These are phyloP conservation scores for Eristalis intricaria DNA, from an alignment of 2,888 invertebrate species.

Conservation along the genomic window DNA sequence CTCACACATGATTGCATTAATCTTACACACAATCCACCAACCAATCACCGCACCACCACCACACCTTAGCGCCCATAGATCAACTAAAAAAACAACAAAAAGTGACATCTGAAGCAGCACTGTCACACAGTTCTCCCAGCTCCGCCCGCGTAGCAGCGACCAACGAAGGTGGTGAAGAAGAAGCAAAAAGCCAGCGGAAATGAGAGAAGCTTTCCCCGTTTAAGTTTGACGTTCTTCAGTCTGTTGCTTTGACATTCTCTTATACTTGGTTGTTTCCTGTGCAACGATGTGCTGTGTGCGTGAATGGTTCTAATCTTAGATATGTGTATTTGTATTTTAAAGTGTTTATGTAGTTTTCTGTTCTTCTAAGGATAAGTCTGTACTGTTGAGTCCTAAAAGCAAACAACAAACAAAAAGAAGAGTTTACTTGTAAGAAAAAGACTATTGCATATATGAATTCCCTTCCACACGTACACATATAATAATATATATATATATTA, in stretches of 20 bases:
- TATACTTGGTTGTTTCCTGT: conserved; percentile 46
- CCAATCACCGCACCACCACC: conserved; percentile 27
- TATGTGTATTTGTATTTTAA: conserved; percentile 14
- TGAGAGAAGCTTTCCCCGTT: neutral
- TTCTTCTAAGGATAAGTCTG: conserved; percentile 20
- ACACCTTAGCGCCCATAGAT: conserved; percentile 20
- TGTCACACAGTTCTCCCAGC: too few relatives aligned
- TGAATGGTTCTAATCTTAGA: conserved; percentile 45
- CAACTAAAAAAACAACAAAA: conserved; percentile 35
- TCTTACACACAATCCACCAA: conserved; percentile 8
- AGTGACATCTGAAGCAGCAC: conserved; percentile 32
- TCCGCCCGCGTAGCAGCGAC: neutral
- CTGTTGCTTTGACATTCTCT: neutral
- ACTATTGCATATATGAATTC: conserved; percentile 49
- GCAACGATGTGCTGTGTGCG: conserved; percentile 20
- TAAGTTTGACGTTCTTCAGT: neutral
- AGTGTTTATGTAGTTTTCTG: conserved; percentile 19
- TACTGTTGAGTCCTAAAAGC: conserved; percentile 46
- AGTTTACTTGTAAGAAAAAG: conserved; percentile 38
- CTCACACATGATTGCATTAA: conserved; percentile 79
- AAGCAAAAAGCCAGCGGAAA: conserved; percentile 14
- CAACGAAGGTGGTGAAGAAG: neutral
- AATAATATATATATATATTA: conserved; percentile 27
- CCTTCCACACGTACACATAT: conserved; percentile 22
- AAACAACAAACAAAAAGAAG: neutral